Base-by-base conservation (phyloP, 1,140 invertebrate species). In the Drosophila chauvacae region DNA sequence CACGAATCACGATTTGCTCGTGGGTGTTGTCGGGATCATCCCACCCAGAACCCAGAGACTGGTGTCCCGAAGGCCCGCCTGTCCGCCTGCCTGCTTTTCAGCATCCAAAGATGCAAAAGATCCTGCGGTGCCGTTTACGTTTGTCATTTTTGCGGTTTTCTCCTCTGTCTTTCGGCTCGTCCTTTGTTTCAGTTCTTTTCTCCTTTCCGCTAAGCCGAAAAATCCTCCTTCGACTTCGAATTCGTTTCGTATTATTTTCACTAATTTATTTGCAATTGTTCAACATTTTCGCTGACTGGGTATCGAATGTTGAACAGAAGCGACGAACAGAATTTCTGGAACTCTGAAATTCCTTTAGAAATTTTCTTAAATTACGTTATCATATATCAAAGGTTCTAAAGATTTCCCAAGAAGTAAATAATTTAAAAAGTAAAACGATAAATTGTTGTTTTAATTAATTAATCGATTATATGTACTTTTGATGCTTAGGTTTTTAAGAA, bases 101-200 rank as follows among this genome's bases (percentile, higher is more conserved):
- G 35, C 26, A 41, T 39, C 13, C 18, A 4, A 5, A 28, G 23
- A 28, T 44, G 60, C 56, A 16, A 48, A 26, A 16, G 23, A 23
- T 84, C 64, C 83, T 81, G 81, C 64, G 82, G 81, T 78, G 63
- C 63, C 84, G 80, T 88, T 87, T 87, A 80, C 84, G 82, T 84
- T 88, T 87, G 80, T 88, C 84, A 80, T 88, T 84, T 71, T 70
- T 87, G 84, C 65, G 84, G 84, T 88, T 87, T 83, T 62, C 39
- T 76, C 33, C 47, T 66, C 50, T 42, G 60, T 33, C 42, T 42
- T 26, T 47, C 61, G n/a, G 64, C 20, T 55, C 62, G 39, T 51
- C 74, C 44, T 69, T 86, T 74, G 79, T 82, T 71, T 44, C 50
- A 39, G 13, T 44, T 53, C 45, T 47, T 68, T 62, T 69, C 63